These are phyloP conservation scores for Oryctes rhinoceros DNA, from an alignment of 1,140 invertebrate species.

Conservation along the genomic window DNA sequence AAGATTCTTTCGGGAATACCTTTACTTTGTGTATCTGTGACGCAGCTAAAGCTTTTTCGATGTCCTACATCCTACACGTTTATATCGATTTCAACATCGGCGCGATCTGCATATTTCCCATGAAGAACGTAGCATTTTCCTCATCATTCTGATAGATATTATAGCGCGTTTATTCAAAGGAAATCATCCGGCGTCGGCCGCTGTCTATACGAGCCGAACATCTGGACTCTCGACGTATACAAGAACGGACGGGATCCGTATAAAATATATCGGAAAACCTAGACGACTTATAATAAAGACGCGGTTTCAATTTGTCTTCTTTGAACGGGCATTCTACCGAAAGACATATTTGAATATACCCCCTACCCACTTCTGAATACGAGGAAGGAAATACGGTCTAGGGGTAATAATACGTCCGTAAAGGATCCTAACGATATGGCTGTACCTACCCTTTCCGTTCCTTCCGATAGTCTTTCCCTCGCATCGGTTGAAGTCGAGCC, in stretches of 20 bases:
- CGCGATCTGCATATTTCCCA: too few species aligned
- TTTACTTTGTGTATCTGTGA: too few species aligned
- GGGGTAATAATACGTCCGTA: constrained; percentile 27
- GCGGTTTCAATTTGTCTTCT: constrained; percentile 37
- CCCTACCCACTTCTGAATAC: neutral
- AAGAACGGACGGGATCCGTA: neutral
- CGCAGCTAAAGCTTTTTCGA: too few species aligned
- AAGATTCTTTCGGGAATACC: too few species aligned
- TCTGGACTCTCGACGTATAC: too few species aligned
- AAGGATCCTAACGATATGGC: constrained; percentile 24
- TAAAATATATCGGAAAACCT: constrained; percentile 5
- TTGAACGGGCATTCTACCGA: constrained; percentile 6
- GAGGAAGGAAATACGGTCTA: constrained; percentile 20
- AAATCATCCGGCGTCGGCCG: too few species aligned
- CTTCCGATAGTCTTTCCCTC: neutral
- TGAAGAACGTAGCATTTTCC: too few species aligned
- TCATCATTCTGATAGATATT: too few species aligned
- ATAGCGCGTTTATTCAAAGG: too few species aligned
- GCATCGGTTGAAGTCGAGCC: neutral
- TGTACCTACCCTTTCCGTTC: neutral
- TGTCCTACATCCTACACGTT: too few species aligned
- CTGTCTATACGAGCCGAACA: too few species aligned
- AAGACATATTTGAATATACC: constrained; percentile 25
- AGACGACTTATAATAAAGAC: constrained; percentile 33
- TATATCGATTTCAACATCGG: too few species aligned